Conservation (phyloP, 2,888 invertebrate species). For the Phortica magna region DNA sequence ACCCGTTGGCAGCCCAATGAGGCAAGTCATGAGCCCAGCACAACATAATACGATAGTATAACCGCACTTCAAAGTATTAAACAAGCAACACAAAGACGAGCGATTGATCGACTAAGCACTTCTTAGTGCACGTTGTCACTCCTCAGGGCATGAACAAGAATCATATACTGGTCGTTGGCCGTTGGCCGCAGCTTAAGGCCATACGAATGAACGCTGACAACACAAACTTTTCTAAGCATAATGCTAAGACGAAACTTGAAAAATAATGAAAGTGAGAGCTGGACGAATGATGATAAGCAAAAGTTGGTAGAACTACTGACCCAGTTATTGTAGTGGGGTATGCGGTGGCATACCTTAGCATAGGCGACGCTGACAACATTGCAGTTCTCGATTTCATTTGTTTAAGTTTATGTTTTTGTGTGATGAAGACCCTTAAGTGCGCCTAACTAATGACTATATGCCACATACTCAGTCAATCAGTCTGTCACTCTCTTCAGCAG, state of each 20-base stretch:
- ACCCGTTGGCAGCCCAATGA: background rate
- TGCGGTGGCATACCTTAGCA: constrained; percentile 22
- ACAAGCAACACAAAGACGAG: constrained; percentile 1
- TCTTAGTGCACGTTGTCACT: background rate
- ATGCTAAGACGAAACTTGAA: constrained; percentile 10
- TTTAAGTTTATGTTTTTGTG: background rate
- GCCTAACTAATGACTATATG: constrained; percentile 49
- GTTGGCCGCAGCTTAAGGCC: background rate
- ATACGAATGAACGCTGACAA: background rate
- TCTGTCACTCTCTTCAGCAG: background rate
- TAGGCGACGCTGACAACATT: background rate
- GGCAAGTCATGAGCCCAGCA: constrained; percentile 9
- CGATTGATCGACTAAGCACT: background rate
- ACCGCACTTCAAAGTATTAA: constrained; percentile 27
- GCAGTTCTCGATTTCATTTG: background rate
- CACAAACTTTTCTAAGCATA: constrained; percentile 31
- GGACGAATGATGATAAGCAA: constrained; percentile 44
- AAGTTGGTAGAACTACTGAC: constrained; percentile 62
- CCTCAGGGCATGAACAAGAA: background rate
- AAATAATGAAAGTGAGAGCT: constrained; percentile 54
- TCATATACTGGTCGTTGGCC: constrained; percentile 20
- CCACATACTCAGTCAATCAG: background rate
- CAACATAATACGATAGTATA: constrained; percentile 30
- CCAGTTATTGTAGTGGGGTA: constrained; percentile 63
- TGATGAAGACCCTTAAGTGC: constrained; percentile 60